These are phyloP conservation scores for Agrilus cyanescens DNA, from an alignment of 2,888 invertebrate species.

Conservation along the genomic window DNA sequence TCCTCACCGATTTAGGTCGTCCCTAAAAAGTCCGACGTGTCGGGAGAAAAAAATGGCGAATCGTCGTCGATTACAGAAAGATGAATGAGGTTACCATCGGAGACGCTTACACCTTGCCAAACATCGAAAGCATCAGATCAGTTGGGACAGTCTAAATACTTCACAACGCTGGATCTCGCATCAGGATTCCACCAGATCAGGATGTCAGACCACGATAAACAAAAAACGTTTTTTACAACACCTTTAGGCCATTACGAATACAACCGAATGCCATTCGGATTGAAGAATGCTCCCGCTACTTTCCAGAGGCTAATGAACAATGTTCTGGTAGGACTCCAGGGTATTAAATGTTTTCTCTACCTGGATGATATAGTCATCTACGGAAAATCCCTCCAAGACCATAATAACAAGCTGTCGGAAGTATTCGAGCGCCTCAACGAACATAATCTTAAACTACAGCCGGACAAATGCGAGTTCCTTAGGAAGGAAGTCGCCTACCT, in stretches of 20 bases:
- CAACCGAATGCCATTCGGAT: slow-evolving; percentile 24
- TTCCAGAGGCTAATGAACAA: slow-evolving; percentile 30
- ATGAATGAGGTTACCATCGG: slow-evolving; percentile 24
- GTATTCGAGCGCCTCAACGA: too few relatives aligned
- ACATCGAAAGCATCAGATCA: slow-evolving; percentile 22
- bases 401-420: too few relatives aligned
- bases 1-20: slow-evolving; percentile 13
- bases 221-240: too few relatives aligned
- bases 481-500: not conserved
- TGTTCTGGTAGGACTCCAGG: not conserved
- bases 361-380: too few relatives aligned
- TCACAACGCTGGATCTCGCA: slow-evolving; percentile 24
- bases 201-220: slow-evolving; percentile 8
- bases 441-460: too few relatives aligned
- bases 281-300: slow-evolving; percentile 29
- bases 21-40: slow-evolving; percentile 5
- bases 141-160: slow-evolving; percentile 21
- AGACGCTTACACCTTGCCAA: slow-evolving; percentile 24
- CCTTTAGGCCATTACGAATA: slow-evolving; percentile 19
- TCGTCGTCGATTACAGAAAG: slow-evolving; percentile 28
- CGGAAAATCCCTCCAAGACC: too few relatives aligned
- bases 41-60: slow-evolving; percentile 19
- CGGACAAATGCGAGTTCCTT: not conserved
- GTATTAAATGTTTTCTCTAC: too few relatives aligned
- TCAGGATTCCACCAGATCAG: slow-evolving; percentile 14